phyloP scores from a whole-genome alignment of 2,888 invertebrate genomes.

The Epirrhoe alternata region DNA sequence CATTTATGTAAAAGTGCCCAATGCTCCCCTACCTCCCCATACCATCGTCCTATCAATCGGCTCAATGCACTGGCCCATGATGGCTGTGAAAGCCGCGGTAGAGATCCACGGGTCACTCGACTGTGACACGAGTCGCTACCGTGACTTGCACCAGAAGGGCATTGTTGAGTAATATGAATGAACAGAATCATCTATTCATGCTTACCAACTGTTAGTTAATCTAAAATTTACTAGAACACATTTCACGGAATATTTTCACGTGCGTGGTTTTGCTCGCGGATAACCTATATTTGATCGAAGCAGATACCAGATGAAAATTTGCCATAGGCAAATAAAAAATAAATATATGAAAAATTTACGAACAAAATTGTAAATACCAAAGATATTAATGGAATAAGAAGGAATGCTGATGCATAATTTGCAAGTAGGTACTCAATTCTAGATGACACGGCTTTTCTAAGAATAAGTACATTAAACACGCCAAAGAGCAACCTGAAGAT shows the following conservation, averaged over 20 bases:
- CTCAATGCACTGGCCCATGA: constrained; percentile 6
- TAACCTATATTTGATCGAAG: too few relatives aligned
- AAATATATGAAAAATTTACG: too few relatives aligned
- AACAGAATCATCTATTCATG: constrained; percentile 12
- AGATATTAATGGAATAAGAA: too few relatives aligned
- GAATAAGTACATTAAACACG: constrained; percentile 4
- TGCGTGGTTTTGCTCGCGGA: not conserved
- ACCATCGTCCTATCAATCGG: not conserved
- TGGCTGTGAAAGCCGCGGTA: constrained; percentile 30
- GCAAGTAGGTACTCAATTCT: not conserved
- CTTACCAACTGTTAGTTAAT: not conserved
- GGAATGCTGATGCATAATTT: too few relatives aligned
- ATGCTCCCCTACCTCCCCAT: not conserved
- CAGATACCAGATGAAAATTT: too few relatives aligned
- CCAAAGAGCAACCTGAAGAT: not conserved
- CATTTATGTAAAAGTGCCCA: not conserved
- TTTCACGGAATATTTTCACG: not conserved
- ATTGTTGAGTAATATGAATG: constrained; percentile 42
- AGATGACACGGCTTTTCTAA: not conserved
- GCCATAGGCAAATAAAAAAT: too few relatives aligned
- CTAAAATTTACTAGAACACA: not conserved
- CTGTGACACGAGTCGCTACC: constrained; percentile 65
- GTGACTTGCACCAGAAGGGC: constrained; percentile 62
- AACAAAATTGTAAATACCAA: too few relatives aligned
- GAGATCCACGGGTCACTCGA: constrained; percentile 55